phyloP scores from a whole-genome alignment of 2,113 vertebrate species.

The Cisticola juncidis region DNA sequence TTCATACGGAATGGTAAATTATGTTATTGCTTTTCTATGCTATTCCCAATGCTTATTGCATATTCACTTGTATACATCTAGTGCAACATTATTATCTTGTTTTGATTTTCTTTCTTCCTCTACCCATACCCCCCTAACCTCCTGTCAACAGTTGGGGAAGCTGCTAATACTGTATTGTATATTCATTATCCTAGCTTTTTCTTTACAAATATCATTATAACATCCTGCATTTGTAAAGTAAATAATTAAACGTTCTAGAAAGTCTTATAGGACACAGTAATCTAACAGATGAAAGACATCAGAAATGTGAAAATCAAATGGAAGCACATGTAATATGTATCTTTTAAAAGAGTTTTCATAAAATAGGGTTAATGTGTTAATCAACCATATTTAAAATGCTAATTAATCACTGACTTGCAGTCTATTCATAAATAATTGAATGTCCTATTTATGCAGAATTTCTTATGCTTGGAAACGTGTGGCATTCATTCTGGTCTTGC shows the following conservation, averaged over 20 bases:
- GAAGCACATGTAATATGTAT: conserved; percentile 61
- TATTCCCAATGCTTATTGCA: conserved; percentile 68
- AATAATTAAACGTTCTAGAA: conserved; percentile 73
- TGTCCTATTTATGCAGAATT: conserved; percentile 67
- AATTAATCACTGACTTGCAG: conserved; percentile 64
- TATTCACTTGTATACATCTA: conserved; percentile 69
- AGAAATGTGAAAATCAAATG: conserved; percentile 59
- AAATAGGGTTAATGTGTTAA: conserved; percentile 71
- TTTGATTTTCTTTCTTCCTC: conserved; percentile 57
- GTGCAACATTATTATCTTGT: conserved; percentile 52
- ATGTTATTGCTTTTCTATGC: conserved; percentile 59
- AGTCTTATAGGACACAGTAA: conserved; percentile 63
- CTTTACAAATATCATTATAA: conserved; percentile 75
- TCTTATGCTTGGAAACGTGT: conserved; percentile 20
- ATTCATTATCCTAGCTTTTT: conserved; percentile 60
- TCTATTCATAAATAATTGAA: conserved; percentile 68
- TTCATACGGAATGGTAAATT: conserved; percentile 70
- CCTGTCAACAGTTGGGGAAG: conserved; percentile 56
- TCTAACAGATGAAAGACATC: conserved; percentile 67
- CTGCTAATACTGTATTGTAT: conserved; percentile 63
- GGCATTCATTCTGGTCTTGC: conserved; percentile 1
- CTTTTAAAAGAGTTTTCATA: conserved; percentile 67
- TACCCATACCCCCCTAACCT: conserved; percentile 23
- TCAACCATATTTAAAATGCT: conserved; percentile 70
- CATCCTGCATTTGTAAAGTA: conserved; percentile 72